Base-by-base conservation (phyloP, 1,140 invertebrate species). In the Formica selysi region DNA sequence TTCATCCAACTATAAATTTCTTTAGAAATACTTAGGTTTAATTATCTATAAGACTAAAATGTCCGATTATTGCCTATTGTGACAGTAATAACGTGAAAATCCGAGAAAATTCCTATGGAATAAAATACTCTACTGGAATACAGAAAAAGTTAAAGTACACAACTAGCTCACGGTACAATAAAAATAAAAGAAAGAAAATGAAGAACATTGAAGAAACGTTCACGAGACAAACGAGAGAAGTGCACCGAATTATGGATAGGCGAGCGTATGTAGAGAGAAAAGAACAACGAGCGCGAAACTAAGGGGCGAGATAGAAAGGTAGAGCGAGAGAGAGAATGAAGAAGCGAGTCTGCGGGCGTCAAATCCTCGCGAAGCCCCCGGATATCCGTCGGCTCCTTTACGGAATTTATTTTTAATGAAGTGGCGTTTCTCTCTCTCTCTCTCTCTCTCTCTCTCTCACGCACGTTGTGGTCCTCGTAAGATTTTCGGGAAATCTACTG, bases 341-440 rank as follows among this genome's bases (percentile, higher is more conserved):
- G 61, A 67, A 79, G 51, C 29, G 36, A 76, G 76, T 68, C 57
- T 32, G 51, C 70, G 87, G 73, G 70, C 86, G 87, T 88, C 44
- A 93, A 93, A 94, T 94, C 93, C 92, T 91, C 61, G 81, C 88
- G 90, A 94, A 94, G 93, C 92, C 91, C 64, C 79, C 74, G 92
- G 92, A 93, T 94, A 94, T 93, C 92, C 92, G 88, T 67, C 85
- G 73, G 44, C 92, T 93, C 83, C 90, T 94, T 92, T 74, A 86
- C 91, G 83, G 91, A 94, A 93, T 94, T 94, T 94, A 94, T 94
- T 94, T 94, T 94, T 94, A 95, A 95, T 93, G 92, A 95, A 95
- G 94, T 94, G 92, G 87, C 78, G 70, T 51, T 73, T 84, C 48
- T 51, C 48, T 51, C 44, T 48, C 11, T 48, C 44, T 48, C 13